These are phyloP conservation scores for Darwinula stevensoni DNA, from an alignment of 2,888 invertebrate species.

Conservation along the genomic window DNA sequence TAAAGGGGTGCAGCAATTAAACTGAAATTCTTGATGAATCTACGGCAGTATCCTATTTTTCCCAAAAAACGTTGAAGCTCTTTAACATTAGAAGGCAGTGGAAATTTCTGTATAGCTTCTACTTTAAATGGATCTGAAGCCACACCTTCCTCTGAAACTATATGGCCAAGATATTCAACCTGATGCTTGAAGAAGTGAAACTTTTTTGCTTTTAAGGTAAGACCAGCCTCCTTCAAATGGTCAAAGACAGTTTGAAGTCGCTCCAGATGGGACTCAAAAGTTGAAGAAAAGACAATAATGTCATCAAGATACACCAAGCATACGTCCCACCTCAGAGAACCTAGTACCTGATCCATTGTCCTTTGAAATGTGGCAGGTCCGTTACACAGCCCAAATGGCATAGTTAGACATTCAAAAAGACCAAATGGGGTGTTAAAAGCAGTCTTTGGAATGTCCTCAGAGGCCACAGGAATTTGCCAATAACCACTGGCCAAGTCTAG, in stretches of 20 bases:
- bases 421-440: conserved; percentile 8
- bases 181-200: conserved; percentile 11
- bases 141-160: conserved; percentile 12
- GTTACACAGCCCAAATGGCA: conserved; percentile 8
- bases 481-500: conserved; percentile 12
- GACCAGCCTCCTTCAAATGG: too few species aligned
- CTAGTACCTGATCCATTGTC: conserved; percentile 9
- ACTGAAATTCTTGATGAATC: conserved; percentile 11
- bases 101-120: conserved; percentile 10
- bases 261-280: conserved; percentile 10
- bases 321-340: too few species aligned
- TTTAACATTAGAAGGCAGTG: conserved; percentile 10
- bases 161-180: conserved; percentile 13
- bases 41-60: conserved; percentile 13
- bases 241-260: too few species aligned
- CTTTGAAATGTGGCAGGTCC: conserved; percentile 8
- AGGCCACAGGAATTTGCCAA: conserved; percentile 7
- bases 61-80: conserved; percentile 11
- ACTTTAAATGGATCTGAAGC: conserved; percentile 11
- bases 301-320: conserved; percentile 10
- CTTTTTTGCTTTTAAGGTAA: conserved; percentile 12
- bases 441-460: conserved; percentile 7
- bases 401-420: conserved; percentile 7
- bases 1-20: conserved; percentile 11
- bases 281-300: conserved; percentile 7